Percentiles rank a stretch among this genome's conserved stretches.
These are phyloP conservation scores for Homalodisca vitripennis DNA, from an alignment of 1,140 invertebrate genomes.

Conservation along the genomic window DNA sequence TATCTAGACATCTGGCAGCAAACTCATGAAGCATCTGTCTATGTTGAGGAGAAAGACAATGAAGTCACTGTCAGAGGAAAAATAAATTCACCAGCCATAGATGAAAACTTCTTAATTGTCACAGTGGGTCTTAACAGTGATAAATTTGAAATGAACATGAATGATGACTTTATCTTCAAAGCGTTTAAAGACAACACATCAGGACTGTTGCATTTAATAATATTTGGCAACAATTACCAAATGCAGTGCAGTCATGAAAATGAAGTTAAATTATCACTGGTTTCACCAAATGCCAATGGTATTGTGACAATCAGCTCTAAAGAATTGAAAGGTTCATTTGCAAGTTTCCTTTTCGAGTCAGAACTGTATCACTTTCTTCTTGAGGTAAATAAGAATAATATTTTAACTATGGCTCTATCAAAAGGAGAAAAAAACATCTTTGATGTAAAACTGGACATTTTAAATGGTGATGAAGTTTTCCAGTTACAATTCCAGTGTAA, in stretches of 20 bases:
- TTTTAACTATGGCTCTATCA: background rate
- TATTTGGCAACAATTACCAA: background rate
- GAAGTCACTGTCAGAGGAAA: conserved; percentile 6
- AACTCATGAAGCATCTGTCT: background rate
- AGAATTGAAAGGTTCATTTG: background rate
- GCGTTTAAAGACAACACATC: conserved; percentile 4
- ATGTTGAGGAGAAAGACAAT: conserved; percentile 8
- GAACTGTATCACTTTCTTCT: background rate
- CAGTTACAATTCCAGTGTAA: background rate
- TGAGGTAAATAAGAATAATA: background rate
- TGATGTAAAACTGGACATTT: background rate
- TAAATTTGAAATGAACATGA: conserved; percentile 4
- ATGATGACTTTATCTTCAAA: background rate
- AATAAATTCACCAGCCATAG: background rate
- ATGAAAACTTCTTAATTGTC: conserved; percentile 9
- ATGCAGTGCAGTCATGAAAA: background rate
- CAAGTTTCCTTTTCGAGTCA: background rate
- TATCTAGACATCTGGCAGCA: conserved; percentile 19
- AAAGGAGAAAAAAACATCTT: background rate
- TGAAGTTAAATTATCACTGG: background rate
- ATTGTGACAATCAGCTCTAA: background rate
- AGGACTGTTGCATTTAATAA: background rate
- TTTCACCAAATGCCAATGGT: background rate
- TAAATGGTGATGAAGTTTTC: background rate
- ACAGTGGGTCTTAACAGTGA: conserved; percentile 4